A percentile compares a stretch with the other conserved stretches of the same genome.
phyloP scores from a whole-genome alignment of 2,797 vertebrate genomes.

The Macropus fuliginosus region DNA sequence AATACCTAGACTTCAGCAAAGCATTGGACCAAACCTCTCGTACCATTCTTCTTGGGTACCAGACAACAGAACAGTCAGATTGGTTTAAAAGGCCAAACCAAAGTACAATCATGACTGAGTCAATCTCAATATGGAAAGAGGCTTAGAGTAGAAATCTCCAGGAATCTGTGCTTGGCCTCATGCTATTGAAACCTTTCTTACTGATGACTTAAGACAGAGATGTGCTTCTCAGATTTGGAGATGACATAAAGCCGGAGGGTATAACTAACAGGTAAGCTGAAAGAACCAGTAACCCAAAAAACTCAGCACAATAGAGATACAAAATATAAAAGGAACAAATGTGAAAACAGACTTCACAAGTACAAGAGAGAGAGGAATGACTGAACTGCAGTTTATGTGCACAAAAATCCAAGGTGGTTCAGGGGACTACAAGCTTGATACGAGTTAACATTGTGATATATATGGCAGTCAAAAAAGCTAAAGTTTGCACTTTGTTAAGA shows the following conservation, averaged over 20 bases:
- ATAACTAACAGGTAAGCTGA: neutral
- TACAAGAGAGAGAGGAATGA: too few species aligned
- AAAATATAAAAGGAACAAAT: neutral
- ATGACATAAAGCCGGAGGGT: neutral
- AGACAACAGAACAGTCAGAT: too few species aligned
- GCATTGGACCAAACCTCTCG: too few species aligned
- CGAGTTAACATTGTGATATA: too few species aligned
- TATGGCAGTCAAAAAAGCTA: too few species aligned
- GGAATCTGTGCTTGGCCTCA: neutral
- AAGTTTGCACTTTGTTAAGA: too few species aligned
- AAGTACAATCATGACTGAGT: neutral
- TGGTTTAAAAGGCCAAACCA: neutral
- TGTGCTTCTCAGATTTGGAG: neutral
- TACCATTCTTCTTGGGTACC: too few species aligned
- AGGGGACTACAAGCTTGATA: too few species aligned
- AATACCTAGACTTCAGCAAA: too few species aligned
- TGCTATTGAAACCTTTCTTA: neutral
- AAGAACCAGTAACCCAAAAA: neutral
- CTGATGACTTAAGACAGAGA: neutral
- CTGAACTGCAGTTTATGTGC: neutral
- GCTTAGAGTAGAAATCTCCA: neutral
- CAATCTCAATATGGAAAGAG: neutral
- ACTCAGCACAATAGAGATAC: neutral
- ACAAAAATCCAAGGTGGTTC: neutral
- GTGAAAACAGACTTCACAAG: neutral